Conservation (phyloP, 2,888 invertebrate genomes). For the Pteria penguin region DNA sequence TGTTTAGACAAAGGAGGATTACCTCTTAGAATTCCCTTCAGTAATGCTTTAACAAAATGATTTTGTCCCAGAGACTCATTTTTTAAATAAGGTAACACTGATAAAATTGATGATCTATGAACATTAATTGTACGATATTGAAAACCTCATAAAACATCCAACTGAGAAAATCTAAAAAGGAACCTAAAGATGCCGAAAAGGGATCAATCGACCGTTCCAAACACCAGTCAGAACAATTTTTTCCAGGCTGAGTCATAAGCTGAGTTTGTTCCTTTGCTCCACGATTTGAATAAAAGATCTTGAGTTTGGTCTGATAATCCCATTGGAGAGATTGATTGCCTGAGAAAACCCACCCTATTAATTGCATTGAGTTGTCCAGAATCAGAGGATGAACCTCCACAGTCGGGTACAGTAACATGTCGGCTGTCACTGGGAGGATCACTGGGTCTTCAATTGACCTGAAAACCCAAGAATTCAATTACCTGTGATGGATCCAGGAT, state of each 20-base stretch:
- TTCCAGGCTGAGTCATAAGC: constrained; percentile 26
- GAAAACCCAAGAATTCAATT: no score
- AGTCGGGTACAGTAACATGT: not conserved
- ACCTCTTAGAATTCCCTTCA: constrained; percentile 20
- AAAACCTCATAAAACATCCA: constrained; percentile 13
- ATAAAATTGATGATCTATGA: constrained; percentile 29
- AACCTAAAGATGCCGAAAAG: constrained; percentile 22
- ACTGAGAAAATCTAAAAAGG: constrained; percentile 16
- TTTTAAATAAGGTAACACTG: constrained; percentile 7
- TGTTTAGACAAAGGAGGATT: constrained; percentile 26
- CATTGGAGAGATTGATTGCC: constrained; percentile 26
- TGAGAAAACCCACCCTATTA: constrained; percentile 34
- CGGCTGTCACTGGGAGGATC: constrained; percentile 13
- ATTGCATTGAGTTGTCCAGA: constrained; percentile 16
- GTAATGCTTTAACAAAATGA: not conserved
- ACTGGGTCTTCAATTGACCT: constrained; percentile 29
- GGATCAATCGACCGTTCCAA: constrained; percentile 30
- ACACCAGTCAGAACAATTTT: constrained; percentile 33
- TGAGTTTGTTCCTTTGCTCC: constrained; percentile 21
- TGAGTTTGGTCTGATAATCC: constrained; percentile 32
- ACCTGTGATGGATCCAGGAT: no score
- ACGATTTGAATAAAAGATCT: constrained; percentile 22
- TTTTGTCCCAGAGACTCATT: constrained; percentile 14
- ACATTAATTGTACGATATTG: constrained; percentile 31
- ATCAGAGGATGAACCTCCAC: constrained; percentile 3